Conservation (phyloP, 2,113 vertebrate species). For the Malurus cyaneus region DNA sequence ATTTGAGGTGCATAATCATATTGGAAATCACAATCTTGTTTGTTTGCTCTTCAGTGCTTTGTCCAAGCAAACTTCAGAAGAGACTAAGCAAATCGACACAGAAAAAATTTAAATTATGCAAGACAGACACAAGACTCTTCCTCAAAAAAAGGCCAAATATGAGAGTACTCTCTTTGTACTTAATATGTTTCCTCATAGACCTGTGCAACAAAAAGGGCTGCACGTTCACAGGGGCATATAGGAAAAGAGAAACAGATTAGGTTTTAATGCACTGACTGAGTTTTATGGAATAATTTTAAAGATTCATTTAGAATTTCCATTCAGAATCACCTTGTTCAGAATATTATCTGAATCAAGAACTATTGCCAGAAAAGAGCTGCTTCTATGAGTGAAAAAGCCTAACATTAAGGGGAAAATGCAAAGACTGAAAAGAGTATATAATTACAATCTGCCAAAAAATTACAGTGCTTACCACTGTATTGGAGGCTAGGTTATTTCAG, state of each 20-base stretch:
- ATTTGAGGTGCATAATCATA: not conserved
- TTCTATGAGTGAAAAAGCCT: not conserved
- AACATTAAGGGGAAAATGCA: not conserved
- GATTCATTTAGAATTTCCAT: not conserved
- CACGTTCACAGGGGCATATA: not conserved
- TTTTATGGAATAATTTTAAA: not conserved
- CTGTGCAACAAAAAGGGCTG: not conserved
- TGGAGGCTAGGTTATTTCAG: not conserved
- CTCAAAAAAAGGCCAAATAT: not conserved
- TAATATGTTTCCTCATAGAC: not conserved
- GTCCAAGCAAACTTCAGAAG: not conserved
- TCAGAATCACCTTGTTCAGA: not conserved
- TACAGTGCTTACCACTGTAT: not conserved
- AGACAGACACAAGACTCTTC: not conserved
- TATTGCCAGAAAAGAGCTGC: not conserved
- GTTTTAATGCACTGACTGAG: not conserved
- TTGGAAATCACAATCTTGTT: not conserved
- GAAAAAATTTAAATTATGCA: not conserved
- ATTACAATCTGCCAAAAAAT: conserved; percentile 8
- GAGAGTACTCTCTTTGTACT: not conserved
- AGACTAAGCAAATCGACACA: not conserved
- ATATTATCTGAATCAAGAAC: not conserved
- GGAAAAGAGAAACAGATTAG: not conserved
- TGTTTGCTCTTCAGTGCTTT: not conserved
- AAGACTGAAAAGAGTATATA: not conserved